Evolutionary conservation across 35 echinoderm and acorn worm species (phyloP), one percentile per base, ranked within the genome.

Genomic region (Nesometra sesokonis): DNA sequence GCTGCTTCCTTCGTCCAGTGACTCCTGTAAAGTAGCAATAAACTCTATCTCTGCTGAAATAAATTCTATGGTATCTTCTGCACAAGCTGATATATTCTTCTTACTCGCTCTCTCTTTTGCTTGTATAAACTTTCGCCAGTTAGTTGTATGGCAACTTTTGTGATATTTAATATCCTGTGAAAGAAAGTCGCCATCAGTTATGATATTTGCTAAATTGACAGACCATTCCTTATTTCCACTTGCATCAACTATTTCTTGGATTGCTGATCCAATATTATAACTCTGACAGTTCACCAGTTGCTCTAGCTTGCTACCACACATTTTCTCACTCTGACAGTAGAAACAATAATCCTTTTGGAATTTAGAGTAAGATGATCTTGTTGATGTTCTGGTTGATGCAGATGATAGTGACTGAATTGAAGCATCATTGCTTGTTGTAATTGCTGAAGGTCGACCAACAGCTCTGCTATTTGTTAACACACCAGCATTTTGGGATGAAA

Each of bases 91-190:
- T 34, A 32, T 13, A 0, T 31, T 31, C 32, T 86, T 17, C 32
- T 30, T 46, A 76, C 35, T 77, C 32, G 11, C 31, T 33, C 15
- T 29, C 32, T 15, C 77, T 86, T 33, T 77, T 86, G 34, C 85
- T 32, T 86, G 85, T 21, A 86, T 32, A 86, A 31, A 77, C 57
- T 77, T 86, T 86, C 77, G 47, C 85, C 52, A 86, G 57, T 86
- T 86, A 30, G 30, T 86, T 8, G 85, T 86, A 52, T 77, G 30
- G 32, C 85, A 86, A 30, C 29, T 34, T 27, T 86, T 46, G 57
- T 86, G 85, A 36, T 86, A 86, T 29, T 77, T 31, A 33, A 86
- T 86, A 30, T 86, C 85, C 0, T 32, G 43, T 31, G 85, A 86
- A 13, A 86, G 23, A 32, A 86, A 37, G 77, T 86, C 85, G 11